Evolutionary conservation across 2,113 vertebrate species (phyloP).

Genomic region (Pogonocichla stellata): DNA sequence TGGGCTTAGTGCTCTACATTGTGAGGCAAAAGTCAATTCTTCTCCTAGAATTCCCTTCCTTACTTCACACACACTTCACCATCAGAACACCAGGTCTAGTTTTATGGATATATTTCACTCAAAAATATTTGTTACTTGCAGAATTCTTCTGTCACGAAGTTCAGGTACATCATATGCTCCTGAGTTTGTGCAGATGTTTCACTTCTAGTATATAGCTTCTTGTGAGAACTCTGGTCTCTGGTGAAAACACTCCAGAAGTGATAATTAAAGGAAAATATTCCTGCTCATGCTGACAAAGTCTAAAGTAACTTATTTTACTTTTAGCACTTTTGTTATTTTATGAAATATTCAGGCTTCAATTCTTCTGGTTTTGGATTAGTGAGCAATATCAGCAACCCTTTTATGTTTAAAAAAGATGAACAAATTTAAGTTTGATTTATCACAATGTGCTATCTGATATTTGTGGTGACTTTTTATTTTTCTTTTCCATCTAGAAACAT

Average conservation of each 20-base stretch:
- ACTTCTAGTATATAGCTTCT: background rate
- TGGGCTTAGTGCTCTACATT: background rate
- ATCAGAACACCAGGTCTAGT: background rate
- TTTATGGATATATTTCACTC: background rate
- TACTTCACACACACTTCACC: background rate
- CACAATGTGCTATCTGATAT: background rate
- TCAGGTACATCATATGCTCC: background rate
- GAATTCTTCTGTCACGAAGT: background rate
- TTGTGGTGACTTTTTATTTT: background rate
- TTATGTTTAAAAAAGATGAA: background rate
- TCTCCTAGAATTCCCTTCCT: background rate
- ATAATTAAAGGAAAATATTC: background rate
- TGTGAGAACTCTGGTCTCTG: background rate
- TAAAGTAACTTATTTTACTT: background rate
- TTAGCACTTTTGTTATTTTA: background rate
- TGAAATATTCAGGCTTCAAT: background rate
- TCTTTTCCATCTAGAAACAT: background rate
- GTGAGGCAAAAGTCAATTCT: background rate
- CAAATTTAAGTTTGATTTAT: background rate
- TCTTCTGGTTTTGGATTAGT: background rate
- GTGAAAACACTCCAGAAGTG: background rate
- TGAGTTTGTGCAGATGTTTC: background rate
- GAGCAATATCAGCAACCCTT: background rate
- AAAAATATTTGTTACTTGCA: background rate
- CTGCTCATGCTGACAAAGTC: background rate